Percentiles rank a stretch among this genome's conserved stretches.
phyloP scores from a whole-genome alignment of 2,113 vertebrate genomes.

The crab-eating macaque (Macaca fascicularis) region DNA sequence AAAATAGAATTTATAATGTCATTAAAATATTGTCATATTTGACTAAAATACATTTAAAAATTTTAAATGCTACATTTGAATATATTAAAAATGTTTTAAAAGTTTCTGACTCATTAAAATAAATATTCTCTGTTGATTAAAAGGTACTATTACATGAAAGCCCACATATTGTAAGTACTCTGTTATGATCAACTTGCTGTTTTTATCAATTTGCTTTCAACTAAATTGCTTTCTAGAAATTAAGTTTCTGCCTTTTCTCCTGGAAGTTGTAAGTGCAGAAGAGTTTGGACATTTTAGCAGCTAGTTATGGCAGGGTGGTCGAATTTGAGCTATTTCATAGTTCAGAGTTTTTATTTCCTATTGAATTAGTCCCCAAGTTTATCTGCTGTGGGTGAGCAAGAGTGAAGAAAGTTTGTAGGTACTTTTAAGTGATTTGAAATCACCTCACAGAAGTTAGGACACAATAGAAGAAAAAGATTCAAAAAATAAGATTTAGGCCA shows the following conservation, averaged over 20 bases:
- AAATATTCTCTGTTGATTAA: not conserved
- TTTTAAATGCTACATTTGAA: not conserved
- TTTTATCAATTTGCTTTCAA: not conserved
- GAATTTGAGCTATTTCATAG: not conserved
- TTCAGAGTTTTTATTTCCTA: not conserved
- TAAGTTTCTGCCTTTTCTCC: not conserved
- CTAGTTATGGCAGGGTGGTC: not conserved
- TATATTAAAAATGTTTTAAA: not conserved
- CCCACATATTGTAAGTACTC: not conserved
- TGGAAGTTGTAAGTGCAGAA: not conserved
- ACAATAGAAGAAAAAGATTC: not conserved
- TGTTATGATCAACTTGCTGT: not conserved
- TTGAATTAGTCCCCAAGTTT: not conserved
- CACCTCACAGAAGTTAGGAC: not conserved
- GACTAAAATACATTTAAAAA: not conserved
- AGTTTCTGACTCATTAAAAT: not conserved
- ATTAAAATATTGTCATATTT: not conserved
- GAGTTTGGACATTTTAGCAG: not conserved
- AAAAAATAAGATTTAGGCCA: not conserved
- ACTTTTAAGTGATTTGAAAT: not conserved
- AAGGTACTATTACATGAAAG: not conserved
- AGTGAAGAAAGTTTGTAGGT: not conserved
- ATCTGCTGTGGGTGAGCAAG: not conserved
- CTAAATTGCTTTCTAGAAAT: not conserved
- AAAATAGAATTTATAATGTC: not conserved